Evolutionary conservation across 1,140 invertebrate genomes (phyloP), one percentile per base, ranked within the genome.

Genomic region (Sinella curviseta): DNA sequence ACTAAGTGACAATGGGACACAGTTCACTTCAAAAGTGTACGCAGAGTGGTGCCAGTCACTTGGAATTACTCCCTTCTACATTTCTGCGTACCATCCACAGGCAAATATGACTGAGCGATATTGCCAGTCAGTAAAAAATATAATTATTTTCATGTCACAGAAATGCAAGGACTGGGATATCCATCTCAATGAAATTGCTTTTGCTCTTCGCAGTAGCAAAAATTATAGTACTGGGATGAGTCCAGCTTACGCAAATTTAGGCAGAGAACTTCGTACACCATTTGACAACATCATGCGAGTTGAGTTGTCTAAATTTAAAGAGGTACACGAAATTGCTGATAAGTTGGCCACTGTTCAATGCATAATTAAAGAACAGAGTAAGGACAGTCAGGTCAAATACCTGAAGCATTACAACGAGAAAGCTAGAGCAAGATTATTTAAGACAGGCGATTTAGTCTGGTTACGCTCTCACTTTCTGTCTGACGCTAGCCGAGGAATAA

Each of bases 181-280:
- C 0, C 78, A 85, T 12, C 73, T 89, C 1, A 79, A 84, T 0
- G 84, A 86, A 30, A 81, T 89, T 1, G 78, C 82, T 0, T 89
- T 87, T 81, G 86, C 87, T 0, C 85, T 86, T 77, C 88, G 88
- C 34, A 86, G 86, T 4, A 86, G 85, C 0, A 79, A 82, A 14
- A 81, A 86, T 79, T 78, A 84, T 20, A 78, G 85, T 0, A 88
- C 86, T 8, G 77, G 83, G 0, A 86, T 84, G 54, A 85, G 86
- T 0, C 86, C 87, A 1, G 86, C 86, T 1, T 86, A 85, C 34
- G 74, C 87, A 16, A 87, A 84, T n/a, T 85, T 86, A 26, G 86
- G 85, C n/a, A 74, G 86, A 75, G 85, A 87, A 74, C 73, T 87
- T 24, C 31, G 74, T n/a, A 77, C 77, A 28, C 80, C 77, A 1